Conservation (phyloP, 1,140 invertebrate genomes). For the Pseudomyrmex gracilis region DNA sequence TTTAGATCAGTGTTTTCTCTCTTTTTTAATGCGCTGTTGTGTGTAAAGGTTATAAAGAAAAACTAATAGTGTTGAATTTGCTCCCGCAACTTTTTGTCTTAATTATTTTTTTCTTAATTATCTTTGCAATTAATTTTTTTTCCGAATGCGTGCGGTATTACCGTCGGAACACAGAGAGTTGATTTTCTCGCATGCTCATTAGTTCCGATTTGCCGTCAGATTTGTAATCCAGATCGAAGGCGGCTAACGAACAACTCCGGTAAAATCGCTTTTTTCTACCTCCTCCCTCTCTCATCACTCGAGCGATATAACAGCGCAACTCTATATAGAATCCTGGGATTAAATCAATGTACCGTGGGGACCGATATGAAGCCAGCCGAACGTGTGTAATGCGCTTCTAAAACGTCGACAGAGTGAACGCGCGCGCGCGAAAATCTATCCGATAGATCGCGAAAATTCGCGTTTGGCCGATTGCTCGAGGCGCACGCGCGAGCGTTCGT, state of each 20-base stretch:
- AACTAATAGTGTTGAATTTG: no score
- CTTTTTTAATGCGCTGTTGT: background rate
- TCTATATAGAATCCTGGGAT: constrained; percentile 69
- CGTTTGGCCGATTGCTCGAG: constrained; percentile 60
- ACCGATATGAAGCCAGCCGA: constrained; percentile 71
- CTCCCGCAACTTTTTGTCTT: no score
- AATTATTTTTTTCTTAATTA: no score
- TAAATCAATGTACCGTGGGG: constrained; percentile 75
- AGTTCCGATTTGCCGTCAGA: constrained; percentile 34
- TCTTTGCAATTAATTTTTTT: no score
- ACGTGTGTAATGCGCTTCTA: constrained; percentile 72
- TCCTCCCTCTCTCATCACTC: background rate
- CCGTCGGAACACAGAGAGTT: background rate
- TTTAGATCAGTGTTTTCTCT: constrained; percentile 1
- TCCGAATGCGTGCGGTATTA: background rate
- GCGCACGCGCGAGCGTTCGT: constrained; percentile 51
- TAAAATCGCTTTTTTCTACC: constrained; percentile 61
- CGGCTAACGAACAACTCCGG: constrained; percentile 62
- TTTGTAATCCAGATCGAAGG: constrained; percentile 69
- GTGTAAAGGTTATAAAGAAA: no score
- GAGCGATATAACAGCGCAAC: constrained; percentile 28
- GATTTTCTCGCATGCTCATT: constrained; percentile 32
- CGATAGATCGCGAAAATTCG: constrained; percentile 72
- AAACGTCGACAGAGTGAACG: constrained; percentile 35
- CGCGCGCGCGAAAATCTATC: constrained; percentile 53